Evolutionary conservation across 2,113 vertebrate genomes (phyloP), one percentile per base, ranked within the genome.

Genomic region (Acrocephalus arundinaceus): DNA sequence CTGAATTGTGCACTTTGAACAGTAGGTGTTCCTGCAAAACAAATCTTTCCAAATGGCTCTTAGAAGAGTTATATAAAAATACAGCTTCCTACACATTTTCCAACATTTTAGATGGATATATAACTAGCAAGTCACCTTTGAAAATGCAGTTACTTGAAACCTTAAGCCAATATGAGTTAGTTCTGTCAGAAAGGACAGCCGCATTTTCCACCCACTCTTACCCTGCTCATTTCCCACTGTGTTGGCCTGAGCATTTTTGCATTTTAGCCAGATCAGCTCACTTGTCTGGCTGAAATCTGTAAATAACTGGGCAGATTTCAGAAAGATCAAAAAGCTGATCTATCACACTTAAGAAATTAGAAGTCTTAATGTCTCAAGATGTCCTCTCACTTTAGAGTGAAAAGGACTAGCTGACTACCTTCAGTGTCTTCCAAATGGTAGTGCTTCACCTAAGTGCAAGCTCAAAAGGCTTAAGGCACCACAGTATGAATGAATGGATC

Each of bases 51-150:
- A 89, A 94, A 92, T 1, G 7, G 59, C 76, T 95, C 72, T 82
- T 77, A 67, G n/a, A 85, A 89, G 76, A 80, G 48, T 33, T 72
- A 52, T 74, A 61, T 81, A 92, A 93, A 96, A 94, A 87, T 59
- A 84, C 35, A 67, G 30, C 83, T 95, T 93, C 83, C 89, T 89
- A 93, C 83, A 90, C 88, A 77, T 66, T 86, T 92, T 75, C 79
- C 80, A 95, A 55, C 57, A 87, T 78, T 72, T 93, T 30, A 90
- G 72, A 94, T 74, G 43, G 65, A 80, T 68, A 11, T 41, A 25
- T 59, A 94, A 65, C 73, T 77, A 72, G 48, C 55, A 84, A 93
- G 28, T 52, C 91, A 81, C 86, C 80, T 92, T 59, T 80, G 33
- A 97, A 87, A 93, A 92, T 15, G 30, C 41, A 62, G 67, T 49